Conservation (phyloP, 2,113 vertebrate species). For the Tinamus guttatus region DNA sequence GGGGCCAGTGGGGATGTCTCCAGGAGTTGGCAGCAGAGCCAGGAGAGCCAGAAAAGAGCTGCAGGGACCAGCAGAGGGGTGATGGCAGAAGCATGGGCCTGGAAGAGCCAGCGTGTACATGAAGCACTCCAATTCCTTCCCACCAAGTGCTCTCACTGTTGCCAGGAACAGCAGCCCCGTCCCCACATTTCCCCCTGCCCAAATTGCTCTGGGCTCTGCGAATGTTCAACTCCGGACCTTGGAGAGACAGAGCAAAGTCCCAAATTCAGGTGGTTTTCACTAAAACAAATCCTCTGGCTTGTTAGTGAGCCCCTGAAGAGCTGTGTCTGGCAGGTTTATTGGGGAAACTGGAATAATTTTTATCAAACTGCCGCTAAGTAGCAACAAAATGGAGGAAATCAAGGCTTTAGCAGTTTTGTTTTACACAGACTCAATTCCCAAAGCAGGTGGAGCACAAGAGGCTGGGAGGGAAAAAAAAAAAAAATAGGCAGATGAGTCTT, state of each 20-base stretch:
- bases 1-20: neutral
- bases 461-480: neutral
- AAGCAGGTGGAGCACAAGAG: neutral
- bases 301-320: neutral
- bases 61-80: too few relatives aligned
- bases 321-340: neutral
- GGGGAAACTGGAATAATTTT: neutral
- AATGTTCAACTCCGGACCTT: neutral
- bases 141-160: neutral
- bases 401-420: neutral
- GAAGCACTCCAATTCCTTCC: neutral
- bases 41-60: neutral
- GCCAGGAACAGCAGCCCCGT: neutral
- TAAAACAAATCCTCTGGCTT: neutral
- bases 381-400: neutral
- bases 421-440: neutral
- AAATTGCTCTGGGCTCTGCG: neutral
- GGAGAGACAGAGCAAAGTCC: neutral
- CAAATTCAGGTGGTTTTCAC: neutral
- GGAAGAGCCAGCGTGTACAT: neutral
- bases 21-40: neutral
- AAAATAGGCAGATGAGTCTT: neutral
- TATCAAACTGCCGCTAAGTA: neutral
- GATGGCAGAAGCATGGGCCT: neutral
- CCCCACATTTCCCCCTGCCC: neutral